Evolutionary conservation across 2,113 vertebrate genomes (phyloP).

Genomic region (Pachyramphus minor): DNA sequence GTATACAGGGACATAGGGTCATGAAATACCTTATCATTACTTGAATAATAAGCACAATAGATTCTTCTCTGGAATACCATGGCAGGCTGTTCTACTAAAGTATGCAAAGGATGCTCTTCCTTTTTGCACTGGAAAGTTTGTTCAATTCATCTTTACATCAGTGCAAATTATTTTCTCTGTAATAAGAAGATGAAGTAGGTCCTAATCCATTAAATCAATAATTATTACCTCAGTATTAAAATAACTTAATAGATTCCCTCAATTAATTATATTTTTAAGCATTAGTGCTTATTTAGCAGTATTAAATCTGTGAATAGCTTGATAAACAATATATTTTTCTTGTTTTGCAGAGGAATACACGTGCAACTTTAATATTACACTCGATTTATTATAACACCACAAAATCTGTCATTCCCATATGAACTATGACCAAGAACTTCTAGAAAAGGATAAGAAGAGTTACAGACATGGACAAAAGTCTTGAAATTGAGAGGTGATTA

Average conservation of each 20-base stretch:
- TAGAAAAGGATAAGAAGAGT: not conserved
- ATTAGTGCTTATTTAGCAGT: not conserved
- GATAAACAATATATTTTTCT: not conserved
- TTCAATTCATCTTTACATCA: not conserved
- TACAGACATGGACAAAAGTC: not conserved
- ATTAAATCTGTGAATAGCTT: not conserved
- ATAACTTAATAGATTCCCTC: not conserved
- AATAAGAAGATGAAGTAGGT: not conserved
- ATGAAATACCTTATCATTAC: not conserved
- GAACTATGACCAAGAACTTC: not conserved
- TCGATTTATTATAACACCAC: not conserved
- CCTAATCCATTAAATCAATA: not conserved
- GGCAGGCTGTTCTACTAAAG: not conserved
- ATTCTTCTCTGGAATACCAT: not conserved
- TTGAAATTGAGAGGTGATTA: not conserved
- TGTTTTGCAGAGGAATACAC: not conserved
- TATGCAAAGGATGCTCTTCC: not conserved
- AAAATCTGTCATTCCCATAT: not conserved
- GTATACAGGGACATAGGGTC: not conserved
- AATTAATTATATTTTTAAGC: not conserved
- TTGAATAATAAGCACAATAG: not conserved
- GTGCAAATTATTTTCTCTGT: not conserved
- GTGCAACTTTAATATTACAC: not conserved
- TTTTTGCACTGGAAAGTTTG: not conserved
- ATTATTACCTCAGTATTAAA: not conserved